A percentile compares a stretch with the other conserved stretches of the same genome.
phyloP scores from a whole-genome alignment of 2,888 invertebrate genomes.

The Choristoneura rosaceana region DNA sequence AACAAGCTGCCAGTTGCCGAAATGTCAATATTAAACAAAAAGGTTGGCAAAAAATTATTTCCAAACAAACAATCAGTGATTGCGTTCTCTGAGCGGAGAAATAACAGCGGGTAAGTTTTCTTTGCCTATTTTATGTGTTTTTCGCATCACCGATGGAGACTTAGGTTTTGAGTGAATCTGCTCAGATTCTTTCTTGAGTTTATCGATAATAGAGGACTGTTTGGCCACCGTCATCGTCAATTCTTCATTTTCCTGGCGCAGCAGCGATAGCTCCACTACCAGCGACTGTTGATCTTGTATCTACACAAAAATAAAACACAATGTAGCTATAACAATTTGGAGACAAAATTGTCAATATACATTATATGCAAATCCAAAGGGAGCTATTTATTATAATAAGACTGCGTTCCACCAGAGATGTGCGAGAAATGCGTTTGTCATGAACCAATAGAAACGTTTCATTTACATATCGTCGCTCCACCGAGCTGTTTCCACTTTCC shows the following conservation, averaged over 20 bases:
- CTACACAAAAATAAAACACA: constrained; percentile 46
- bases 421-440: too few species aligned
- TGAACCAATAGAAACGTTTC: too few species aligned
- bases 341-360: neutral
- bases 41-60: neutral
- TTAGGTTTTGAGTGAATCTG: constrained; percentile 68
- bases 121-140: constrained; percentile 75
- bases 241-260: constrained; percentile 81
- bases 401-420: too few species aligned
- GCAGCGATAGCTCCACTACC: constrained; percentile 76
- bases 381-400: too few species aligned
- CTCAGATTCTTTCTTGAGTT: constrained; percentile 75
- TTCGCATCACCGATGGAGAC: constrained; percentile 72
- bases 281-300: constrained; percentile 81
- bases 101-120: constrained; percentile 72
- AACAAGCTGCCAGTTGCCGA: neutral
- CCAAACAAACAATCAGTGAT: constrained; percentile 56
- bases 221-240: constrained; percentile 75
- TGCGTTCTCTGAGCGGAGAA: constrained; percentile 79
- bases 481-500: too few species aligned
- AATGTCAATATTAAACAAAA: neutral
- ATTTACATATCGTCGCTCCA: too few species aligned
- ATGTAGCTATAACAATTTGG: neutral
- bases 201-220: constrained; percentile 76
- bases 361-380: too few species aligned